phyloP scores from a whole-genome alignment of 2,888 invertebrate species.

The Odontomyia ornata region DNA sequence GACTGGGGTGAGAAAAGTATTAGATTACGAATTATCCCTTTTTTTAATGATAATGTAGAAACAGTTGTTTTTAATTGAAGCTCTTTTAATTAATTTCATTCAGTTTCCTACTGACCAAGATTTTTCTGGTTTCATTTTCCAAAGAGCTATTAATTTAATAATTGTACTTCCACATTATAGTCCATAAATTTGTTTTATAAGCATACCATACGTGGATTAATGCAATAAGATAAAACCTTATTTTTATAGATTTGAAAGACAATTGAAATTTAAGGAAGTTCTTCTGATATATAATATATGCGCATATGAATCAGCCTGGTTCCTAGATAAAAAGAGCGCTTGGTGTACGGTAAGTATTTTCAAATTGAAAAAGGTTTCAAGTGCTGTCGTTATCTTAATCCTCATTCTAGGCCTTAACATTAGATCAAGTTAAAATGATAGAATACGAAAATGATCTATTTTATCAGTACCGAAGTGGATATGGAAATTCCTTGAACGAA shows the following conservation, averaged over 20 bases:
- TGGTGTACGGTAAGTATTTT: constrained; percentile 34
- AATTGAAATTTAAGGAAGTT: background rate
- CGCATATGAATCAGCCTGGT: constrained; percentile 32
- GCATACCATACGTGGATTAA: too few species aligned
- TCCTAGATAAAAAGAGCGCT: constrained; percentile 28
- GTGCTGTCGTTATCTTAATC: background rate
- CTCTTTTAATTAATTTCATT: too few species aligned
- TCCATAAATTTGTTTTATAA: too few species aligned
- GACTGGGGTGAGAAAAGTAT: constrained; percentile 64
- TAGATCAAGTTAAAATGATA: constrained; percentile 75
- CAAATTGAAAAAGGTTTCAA: too few species aligned
- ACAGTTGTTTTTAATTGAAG: too few species aligned
- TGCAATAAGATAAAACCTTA: too few species aligned
- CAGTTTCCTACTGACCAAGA: too few species aligned
- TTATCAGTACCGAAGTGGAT: constrained; percentile 78
- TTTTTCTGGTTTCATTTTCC: too few species aligned
- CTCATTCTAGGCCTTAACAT: constrained; percentile 70
- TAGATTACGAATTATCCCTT: background rate
- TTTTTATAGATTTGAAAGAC: background rate
- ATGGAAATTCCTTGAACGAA: constrained; percentile 73
- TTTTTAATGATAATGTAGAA: too few species aligned
- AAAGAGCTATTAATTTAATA: too few species aligned
- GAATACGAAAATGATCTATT: constrained; percentile 83
- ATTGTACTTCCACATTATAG: too few species aligned
- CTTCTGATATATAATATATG: constrained; percentile 18